phyloP scores from a whole-genome alignment of 2,113 vertebrate genomes.

The Scortum barcoo region DNA sequence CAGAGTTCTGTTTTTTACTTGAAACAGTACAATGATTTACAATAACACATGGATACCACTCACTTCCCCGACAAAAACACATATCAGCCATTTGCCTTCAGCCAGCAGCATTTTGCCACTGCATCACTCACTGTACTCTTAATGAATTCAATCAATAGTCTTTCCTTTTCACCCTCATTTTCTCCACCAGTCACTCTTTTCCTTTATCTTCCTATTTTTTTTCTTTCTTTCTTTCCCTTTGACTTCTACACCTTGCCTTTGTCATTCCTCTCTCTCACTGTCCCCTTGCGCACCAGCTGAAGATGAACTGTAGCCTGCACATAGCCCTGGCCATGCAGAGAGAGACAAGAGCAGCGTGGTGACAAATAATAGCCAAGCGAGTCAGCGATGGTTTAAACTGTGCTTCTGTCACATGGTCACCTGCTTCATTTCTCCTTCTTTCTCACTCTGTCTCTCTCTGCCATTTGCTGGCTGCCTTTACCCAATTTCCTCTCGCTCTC shows the following conservation, averaged over 20 bases:
- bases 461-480: conserved; percentile 1
- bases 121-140: conserved; percentile 59
- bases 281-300: conserved; percentile 44
- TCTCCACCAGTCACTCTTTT: conserved; percentile 34
- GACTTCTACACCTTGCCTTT: conserved; percentile 28
- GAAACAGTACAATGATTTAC: conserved; percentile 11
- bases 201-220: conserved; percentile 24
- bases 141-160: conserved; percentile 70
- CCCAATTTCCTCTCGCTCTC: neutral
- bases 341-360: conserved; percentile 31
- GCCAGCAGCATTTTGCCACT: conserved; percentile 41
- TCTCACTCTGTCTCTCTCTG: conserved; percentile 5
- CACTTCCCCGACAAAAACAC: conserved; percentile 5
- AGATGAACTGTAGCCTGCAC: conserved; percentile 65
- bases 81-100: conserved; percentile 32
- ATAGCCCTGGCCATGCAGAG: conserved; percentile 32
- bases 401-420: conserved; percentile 51
- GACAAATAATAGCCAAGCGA: conserved; percentile 59
- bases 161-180: conserved; percentile 52
- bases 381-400: conserved; percentile 50
- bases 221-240: neutral
- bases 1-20: neutral
- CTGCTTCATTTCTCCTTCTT: conserved; percentile 34
- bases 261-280: conserved; percentile 25
- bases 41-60: neutral